Base-by-base conservation (phyloP, 2,888 invertebrate genomes). In the Pammene fasciana region DNA sequence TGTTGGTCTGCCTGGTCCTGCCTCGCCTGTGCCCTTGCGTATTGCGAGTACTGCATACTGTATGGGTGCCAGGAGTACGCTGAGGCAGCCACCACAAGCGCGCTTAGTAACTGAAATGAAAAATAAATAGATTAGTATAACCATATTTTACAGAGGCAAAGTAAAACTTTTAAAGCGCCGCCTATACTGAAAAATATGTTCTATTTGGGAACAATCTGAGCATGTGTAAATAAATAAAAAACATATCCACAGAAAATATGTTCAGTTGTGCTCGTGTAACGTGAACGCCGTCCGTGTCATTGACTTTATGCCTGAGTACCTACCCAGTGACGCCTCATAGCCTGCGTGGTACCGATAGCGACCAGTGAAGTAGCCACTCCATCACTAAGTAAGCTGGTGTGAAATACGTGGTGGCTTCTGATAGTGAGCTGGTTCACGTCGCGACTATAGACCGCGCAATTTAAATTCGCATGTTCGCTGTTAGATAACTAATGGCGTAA, bases 1-100 rank as follows among this genome's bases (percentile, higher is more conserved):
- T 56, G 54, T 68, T 68, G 68, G 16, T 68, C 68, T 9, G 41
- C 13, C 2, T 61, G 56, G 50, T 60, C 67, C n/a, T 67, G 67
- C 11, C 62, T 52, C 46, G 54, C 18, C 54, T 64, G 62, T 14
- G 59, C 59, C 26, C 54, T 34, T 26, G 38, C 50, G 41, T 50
- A 52, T 5, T 60, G 61, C 54, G 3, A 2, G 18, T 54, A 67
- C 11, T 50, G 43, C 34, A 13, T 26, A 14, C 45, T 13, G 56
- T 68, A 57, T 13, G 68, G 56, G 36, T 62, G 50, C 56, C 62
- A 67, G 43, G 16, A 43, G 5, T 64, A 43, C 10, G 68, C 62
- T 6, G 43, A 26, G n/a, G 62, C 36, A 48, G 43, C 43, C 43
- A 43, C 62, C 43, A 68, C 68, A 16, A 68, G 41, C 50, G 56